Evolutionary conservation across 2,888 invertebrate genomes (phyloP), one percentile per base, ranked within the genome.

Genomic region (Tachystola acroxantha): DNA sequence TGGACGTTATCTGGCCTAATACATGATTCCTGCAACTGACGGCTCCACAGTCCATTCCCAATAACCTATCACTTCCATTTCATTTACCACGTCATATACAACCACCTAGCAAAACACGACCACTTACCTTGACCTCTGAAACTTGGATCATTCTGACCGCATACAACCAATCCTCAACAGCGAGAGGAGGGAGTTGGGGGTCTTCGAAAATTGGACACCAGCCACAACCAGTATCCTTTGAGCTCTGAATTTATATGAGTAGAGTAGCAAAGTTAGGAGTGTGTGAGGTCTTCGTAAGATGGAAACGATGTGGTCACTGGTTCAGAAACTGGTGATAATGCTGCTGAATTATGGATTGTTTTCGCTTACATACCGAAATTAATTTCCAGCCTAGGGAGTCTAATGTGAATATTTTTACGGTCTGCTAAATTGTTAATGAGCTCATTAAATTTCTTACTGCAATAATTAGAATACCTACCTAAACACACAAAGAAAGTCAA

Each of bases 271-370:
- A 6, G 7, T n/a, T 7, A 19, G 7, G 11, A 10, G 9, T 10
- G 7, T 11, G n/a, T 36, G 37, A 42, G 75, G 33, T 65, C 71
- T 54, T 30, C 4, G 6, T 43, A 49, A 39, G 50, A 25, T 76
- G 71, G 80, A 7, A 7, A 10, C 10, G n/a, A 19, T 16, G 40
- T 62, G 57, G 42, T 53, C 74, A 76, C 55, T 66, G 75, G 66
- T 64, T 67, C 59, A 71, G 79, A 79, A 80, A 72, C 68, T 64
- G 52, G 45, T 61, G 78, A 80, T 81, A 79, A 74, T 68, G 63
- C 64, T 56, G 56, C 56, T 73, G 69, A 74, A 69, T 74, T 71
- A 74, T 71, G 67, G 57, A 71, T 64, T 45, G 49, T 37, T 51
- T 53, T 48, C 43, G 39, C 48, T 2, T 9, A 16, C 38, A 42